phyloP scores from a whole-genome alignment of 2,113 vertebrate species.

The Cynoglossus semilaevis region DNA sequence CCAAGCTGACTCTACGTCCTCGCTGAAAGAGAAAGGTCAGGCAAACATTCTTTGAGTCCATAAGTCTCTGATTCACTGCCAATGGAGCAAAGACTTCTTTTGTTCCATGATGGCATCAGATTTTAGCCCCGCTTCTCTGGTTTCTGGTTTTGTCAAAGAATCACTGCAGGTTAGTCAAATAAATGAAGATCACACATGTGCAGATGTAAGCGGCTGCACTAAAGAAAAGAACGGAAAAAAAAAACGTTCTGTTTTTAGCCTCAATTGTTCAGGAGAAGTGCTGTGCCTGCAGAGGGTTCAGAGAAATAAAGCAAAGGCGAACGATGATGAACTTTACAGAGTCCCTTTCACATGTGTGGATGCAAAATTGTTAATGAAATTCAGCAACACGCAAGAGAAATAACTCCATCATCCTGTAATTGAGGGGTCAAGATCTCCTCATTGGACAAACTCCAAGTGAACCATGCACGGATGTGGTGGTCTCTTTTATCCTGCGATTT shows the following conservation, averaged over 20 bases:
- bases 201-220: slow-evolving; percentile 10
- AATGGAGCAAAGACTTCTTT: slow-evolving; percentile 50
- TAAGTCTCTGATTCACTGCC: slow-evolving; percentile 55
- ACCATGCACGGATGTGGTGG: slow-evolving; percentile 45
- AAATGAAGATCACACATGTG: slow-evolving; percentile 24
- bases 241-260: neutral
- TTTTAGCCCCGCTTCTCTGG: slow-evolving; percentile 37
- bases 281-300: neutral
- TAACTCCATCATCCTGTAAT: slow-evolving; percentile 67
- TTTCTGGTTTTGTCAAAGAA: slow-evolving; percentile 40
- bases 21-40: slow-evolving; percentile 51
- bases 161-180: slow-evolving; percentile 1
- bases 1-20: slow-evolving; percentile 28
- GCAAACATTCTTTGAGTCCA: slow-evolving; percentile 53
- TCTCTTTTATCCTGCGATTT: slow-evolving; percentile 65
- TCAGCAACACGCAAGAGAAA: slow-evolving; percentile 72
- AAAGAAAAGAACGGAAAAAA: neutral
- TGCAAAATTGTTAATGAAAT: slow-evolving; percentile 68
- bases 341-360: slow-evolving; percentile 46
- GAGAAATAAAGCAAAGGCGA: neutral
- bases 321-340: slow-evolving; percentile 1
- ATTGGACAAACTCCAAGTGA: slow-evolving; percentile 70
- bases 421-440: slow-evolving; percentile 67
- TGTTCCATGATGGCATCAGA: slow-evolving; percentile 42
- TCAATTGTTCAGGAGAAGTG: neutral